These are phyloP conservation scores for Epirrhoe alternata DNA, from an alignment of 2,888 invertebrate species.

Conservation along the genomic window DNA sequence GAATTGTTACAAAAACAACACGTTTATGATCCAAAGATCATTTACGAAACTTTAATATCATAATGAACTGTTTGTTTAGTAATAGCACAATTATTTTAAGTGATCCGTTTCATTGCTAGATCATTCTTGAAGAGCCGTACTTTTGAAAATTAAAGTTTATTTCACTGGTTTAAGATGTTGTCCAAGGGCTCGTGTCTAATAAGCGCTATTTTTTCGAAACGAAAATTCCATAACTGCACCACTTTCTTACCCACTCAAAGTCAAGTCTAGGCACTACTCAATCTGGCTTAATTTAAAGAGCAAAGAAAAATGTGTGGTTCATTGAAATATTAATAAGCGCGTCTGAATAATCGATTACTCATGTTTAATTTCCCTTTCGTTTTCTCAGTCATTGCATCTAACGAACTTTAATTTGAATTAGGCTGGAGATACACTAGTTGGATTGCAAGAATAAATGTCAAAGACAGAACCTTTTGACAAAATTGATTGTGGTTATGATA, in stretches of 20 bases:
- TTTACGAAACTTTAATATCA: slow-evolving; percentile 39
- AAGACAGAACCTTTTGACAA: no score
- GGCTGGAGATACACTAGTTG: slow-evolving; percentile 7
- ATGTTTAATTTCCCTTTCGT: slow-evolving; percentile 38
- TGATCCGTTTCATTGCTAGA: slow-evolving; percentile 3
- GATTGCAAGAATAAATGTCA: neutral
- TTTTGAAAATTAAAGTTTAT: no score
- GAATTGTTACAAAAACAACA: slow-evolving; percentile 29
- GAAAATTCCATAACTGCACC: no score
- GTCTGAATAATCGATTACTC: slow-evolving; percentile 13
- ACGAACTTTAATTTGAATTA: slow-evolving; percentile 30
- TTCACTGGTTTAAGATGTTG: neutral
- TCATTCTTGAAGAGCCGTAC: neutral
- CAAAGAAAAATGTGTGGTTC: slow-evolving; percentile 2
- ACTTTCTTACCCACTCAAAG: no score
- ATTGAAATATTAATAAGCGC: neutral
- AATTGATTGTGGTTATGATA: no score
- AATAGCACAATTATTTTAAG: slow-evolving; percentile 21
- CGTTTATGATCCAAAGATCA: slow-evolving; percentile 29
- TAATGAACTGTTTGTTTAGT: slow-evolving; percentile 27
- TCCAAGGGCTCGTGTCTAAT: neutral
- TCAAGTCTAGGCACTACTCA: neutral
- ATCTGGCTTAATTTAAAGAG: neutral
- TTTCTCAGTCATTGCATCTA: slow-evolving; percentile 37
- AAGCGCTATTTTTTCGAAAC: no score